These are phyloP conservation scores for Catharus minimus DNA, from an alignment of 2,113 vertebrate species.

Conservation along the genomic window DNA sequence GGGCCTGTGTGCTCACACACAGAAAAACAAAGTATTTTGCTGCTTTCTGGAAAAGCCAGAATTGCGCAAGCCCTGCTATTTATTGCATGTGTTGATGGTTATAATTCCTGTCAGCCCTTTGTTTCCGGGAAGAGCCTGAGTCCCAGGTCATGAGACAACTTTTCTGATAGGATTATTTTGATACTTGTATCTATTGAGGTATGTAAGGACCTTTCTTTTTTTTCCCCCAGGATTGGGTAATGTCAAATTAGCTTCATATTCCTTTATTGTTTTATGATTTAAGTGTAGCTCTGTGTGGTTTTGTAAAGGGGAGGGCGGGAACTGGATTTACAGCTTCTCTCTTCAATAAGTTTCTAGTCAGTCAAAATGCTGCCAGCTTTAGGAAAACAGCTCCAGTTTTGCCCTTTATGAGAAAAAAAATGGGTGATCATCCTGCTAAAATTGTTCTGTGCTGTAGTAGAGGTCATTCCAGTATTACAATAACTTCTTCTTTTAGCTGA, in stretches of 20 bases:
- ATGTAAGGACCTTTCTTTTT: neutral
- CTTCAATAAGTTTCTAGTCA: neutral
- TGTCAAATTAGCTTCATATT: neutral
- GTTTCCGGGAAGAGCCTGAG: neutral
- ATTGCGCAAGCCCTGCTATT: neutral
- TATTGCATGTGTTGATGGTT: neutral
- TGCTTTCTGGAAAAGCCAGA: neutral
- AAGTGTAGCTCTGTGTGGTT: neutral
- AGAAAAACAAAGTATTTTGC: neutral
- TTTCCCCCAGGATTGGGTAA: fast-evolving
- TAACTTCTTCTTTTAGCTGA: neutral
- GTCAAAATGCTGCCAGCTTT: neutral
- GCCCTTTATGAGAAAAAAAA: neutral
- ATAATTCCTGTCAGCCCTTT: neutral
- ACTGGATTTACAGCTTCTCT: neutral
- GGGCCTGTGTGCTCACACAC: neutral
- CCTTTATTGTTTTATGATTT: neutral
- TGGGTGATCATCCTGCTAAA: neutral
- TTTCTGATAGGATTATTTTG: neutral
- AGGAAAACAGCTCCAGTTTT: neutral
- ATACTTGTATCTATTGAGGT: neutral
- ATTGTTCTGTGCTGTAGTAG: fast-evolving
- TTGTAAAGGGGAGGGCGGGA: neutral
- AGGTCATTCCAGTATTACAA: neutral
- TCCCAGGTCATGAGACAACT: fast-evolving